Evolutionary conservation across 2,113 vertebrate species (phyloP), one percentile per base, ranked within the genome.

Genomic region (Nothocercus nigrocapillus): DNA sequence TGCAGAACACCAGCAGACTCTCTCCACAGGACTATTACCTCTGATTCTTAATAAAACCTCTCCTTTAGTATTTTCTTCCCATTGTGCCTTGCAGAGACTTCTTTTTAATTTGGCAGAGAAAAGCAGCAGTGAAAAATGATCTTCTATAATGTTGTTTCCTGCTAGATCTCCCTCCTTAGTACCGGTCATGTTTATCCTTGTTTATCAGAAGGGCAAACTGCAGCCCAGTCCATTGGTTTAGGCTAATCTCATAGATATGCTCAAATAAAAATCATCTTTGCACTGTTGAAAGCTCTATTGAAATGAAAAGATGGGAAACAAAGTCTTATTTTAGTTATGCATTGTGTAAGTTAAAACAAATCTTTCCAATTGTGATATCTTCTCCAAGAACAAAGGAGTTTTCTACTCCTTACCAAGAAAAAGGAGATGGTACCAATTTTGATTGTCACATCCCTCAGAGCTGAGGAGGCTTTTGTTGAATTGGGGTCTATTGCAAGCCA

Each of bases 71-170:
- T 85, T 73, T 77, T 82, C 49, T 77, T 82, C 62, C 32, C 49
- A 17, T 36, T 66, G 24, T 66, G 22, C 59, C 61, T 85, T 85
- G 72, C 40, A 80, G 63, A 91, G 73, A n/a, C 68, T 88, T 84
- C 36, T 58, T 88, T 82, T 80, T 49, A 90, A 83, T 86, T 75
- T 85, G 38, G 61, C 70, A 68, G 67, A 85, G 38, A 85, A 59
- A 69, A 83, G 42, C 62, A 85, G 62, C 32, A 53, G 38, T 90
- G 85, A 82, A 93, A 94, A 94, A 89, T 13, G 87, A 56, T 62
- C 32, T 58, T 72, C 76, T 83, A 27, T 44, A 93, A 53, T 1
- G 13, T 11, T 75, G 20, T 82, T 87, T 62, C 32, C 54, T 74
- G 80, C 44, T 63, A 73, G 44, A 53, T 66, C 59, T 49, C n/a